Percentiles rank a stretch among this genome's conserved stretches.
Evolutionary conservation across 1,140 invertebrate genomes (phyloP).

Genomic region (Pollicipes pollicipes): DNA sequence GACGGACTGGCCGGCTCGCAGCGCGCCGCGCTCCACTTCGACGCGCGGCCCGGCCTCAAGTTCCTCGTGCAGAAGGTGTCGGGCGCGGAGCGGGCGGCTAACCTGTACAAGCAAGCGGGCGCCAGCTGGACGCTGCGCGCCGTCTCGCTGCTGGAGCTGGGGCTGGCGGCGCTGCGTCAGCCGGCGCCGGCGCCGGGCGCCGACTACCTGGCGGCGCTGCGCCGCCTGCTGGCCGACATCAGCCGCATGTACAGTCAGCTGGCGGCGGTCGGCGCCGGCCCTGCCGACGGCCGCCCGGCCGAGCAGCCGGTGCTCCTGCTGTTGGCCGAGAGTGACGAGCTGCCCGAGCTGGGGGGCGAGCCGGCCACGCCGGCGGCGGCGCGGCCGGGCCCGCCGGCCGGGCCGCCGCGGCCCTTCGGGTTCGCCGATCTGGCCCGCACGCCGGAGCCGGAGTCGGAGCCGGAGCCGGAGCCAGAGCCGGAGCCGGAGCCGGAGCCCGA

Average conservation of each 20-base stretch:
- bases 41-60: conserved; percentile 70
- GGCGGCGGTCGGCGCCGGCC: conserved; percentile 30
- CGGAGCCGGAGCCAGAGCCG: conserved; percentile 13
- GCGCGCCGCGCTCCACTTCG: conserved; percentile 61
- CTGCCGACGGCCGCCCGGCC: conserved; percentile 35
- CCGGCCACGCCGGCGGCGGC: conserved; percentile 1
- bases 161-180: not conserved
- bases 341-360: conserved; percentile 25
- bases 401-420: conserved; percentile 12
- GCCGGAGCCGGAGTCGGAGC: conserved; percentile 12
- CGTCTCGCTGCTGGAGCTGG: conserved; percentile 62
- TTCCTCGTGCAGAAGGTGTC: conserved; percentile 85
- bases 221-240: not conserved
- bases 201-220: not conserved
- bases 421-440: conserved; percentile 15
- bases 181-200: no score
- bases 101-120: conserved; percentile 80
- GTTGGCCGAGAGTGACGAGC: conserved; percentile 41
- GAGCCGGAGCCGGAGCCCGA: conserved; percentile 14
- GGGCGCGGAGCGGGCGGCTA: conserved; percentile 66
- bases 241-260: not conserved
- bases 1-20: conserved; percentile 63
- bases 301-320: conserved; percentile 44
- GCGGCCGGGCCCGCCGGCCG: conserved; percentile 3
- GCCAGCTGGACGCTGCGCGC: conserved; percentile 76